Conservation (phyloP, 2,797 vertebrate species). For the Pangasius sanitwongsei region DNA sequence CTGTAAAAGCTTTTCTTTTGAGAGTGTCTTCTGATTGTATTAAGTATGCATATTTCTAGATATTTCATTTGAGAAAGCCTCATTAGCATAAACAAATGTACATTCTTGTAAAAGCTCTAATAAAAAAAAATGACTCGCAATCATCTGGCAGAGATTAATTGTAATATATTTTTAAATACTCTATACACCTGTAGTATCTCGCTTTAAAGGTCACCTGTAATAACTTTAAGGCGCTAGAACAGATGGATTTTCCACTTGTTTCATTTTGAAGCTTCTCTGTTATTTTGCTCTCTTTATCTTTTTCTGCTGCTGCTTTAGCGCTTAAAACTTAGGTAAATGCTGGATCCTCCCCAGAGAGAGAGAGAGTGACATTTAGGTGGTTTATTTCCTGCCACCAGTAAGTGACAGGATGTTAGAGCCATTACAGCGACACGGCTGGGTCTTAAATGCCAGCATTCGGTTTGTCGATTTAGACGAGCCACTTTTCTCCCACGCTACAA, state of each 20-base stretch:
- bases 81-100: not conserved
- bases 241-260: not conserved
- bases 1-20: no score
- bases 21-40: not conserved
- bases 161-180: not conserved
- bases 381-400: slow-evolving; percentile 45
- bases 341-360: slow-evolving; percentile 28
- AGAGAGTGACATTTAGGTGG: slow-evolving; percentile 31
- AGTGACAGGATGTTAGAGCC: slow-evolving; percentile 27
- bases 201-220: not conserved
- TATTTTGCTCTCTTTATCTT: not conserved
- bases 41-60: not conserved
- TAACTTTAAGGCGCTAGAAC: not conserved
- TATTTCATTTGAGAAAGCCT: not conserved
- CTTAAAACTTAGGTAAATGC: slow-evolving; percentile 42
- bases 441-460: slow-evolving; percentile 44
- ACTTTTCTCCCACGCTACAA: not conserved
- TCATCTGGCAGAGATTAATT: not conserved
- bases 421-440: slow-evolving; percentile 29
- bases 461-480: slow-evolving; percentile 36
- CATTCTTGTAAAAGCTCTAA: not conserved
- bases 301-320: slow-evolving; percentile 13
- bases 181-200: not conserved
- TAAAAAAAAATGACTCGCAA: not conserved
- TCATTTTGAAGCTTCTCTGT: slow-evolving; percentile 10